Conservation (phyloP, 2,113 vertebrate species). For the Leptobrachium ailaonicum region DNA sequence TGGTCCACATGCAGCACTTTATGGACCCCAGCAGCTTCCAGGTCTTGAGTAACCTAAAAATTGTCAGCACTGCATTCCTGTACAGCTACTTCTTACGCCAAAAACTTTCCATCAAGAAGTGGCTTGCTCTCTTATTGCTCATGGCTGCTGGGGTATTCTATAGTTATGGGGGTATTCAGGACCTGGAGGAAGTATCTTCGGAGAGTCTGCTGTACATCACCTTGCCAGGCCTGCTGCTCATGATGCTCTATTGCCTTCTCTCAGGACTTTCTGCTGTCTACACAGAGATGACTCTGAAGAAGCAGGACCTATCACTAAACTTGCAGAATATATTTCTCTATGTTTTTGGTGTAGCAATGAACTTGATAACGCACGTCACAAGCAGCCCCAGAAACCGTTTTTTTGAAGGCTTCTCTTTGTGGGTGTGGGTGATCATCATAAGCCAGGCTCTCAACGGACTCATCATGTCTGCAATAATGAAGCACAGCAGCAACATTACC, state of each 20-base stretch:
- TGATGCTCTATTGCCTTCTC: slow-evolving; percentile 78
- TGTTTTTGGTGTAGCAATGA: slow-evolving; percentile 82
- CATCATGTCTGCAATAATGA: slow-evolving; percentile 91
- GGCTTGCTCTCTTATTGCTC: slow-evolving; percentile 78
- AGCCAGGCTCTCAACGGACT: slow-evolving; percentile 88
- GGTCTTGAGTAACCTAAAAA: slow-evolving; percentile 90
- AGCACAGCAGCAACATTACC: slow-evolving; percentile 91
- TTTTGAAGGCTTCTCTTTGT: slow-evolving; percentile 79
- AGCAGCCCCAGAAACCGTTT: slow-evolving; percentile 60
- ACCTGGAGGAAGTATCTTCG: slow-evolving; percentile 43
- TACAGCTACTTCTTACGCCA: slow-evolving; percentile 81
- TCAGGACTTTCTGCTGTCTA: slow-evolving; percentile 88
- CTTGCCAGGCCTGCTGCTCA: slow-evolving; percentile 69
- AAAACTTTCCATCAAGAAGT: slow-evolving; percentile 69
- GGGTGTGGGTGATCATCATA: slow-evolving; percentile 76
- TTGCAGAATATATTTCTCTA: slow-evolving; percentile 93
- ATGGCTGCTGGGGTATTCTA: slow-evolving; percentile 76
- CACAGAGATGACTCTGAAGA: slow-evolving; percentile 84
- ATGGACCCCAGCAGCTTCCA: slow-evolving; percentile 97
- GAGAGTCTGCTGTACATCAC: slow-evolving; percentile 72
- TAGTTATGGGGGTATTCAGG: slow-evolving; percentile 75
- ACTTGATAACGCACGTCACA: slow-evolving; percentile 67
- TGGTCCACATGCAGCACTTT: slow-evolving; percentile 87
- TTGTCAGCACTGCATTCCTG: slow-evolving; percentile 82
- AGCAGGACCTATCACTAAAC: slow-evolving; percentile 80